A percentile compares a stretch with the other conserved stretches of the same genome.
Conservation (phyloP, 2,888 invertebrate genomes). For the Tenthredo notha region DNA sequence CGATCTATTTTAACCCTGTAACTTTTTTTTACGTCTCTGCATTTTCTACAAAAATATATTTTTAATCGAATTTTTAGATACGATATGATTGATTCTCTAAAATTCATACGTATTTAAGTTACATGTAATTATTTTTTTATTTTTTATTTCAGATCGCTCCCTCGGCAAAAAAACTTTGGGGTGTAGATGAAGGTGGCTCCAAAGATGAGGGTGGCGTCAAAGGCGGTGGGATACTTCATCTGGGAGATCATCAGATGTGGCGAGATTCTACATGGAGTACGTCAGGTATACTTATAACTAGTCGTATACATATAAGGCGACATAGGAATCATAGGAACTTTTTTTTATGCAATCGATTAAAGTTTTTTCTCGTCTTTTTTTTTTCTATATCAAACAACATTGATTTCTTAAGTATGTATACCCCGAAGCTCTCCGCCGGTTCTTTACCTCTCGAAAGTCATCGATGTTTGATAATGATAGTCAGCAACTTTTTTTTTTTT, state of each 20-base stretch:
- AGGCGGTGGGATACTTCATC: constrained; percentile 88
- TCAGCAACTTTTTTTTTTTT: constrained; percentile 10
- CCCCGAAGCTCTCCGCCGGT: background rate
- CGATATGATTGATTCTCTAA: no score
- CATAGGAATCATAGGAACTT: background rate
- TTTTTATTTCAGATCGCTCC: constrained; percentile 90
- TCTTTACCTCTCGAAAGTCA: background rate
- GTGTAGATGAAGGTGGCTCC: constrained; percentile 81
- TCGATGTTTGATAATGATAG: background rate
- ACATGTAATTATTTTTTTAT: background rate
- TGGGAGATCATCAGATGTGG: constrained; percentile 93
- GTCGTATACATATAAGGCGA: constrained; percentile 57
- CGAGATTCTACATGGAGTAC: constrained; percentile 96
- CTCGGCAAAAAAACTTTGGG: constrained; percentile 96
- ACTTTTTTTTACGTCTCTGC: background rate
- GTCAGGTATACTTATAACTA: constrained; percentile 82
- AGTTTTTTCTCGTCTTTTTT: background rate
- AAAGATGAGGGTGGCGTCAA: constrained; percentile 85
- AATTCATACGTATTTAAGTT: background rate
- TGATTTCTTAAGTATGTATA: background rate
- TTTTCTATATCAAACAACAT: background rate
- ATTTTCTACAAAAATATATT: background rate
- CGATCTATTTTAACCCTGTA: background rate
- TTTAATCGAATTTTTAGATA: background rate
- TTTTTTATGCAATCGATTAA: background rate